A percentile compares a stretch with the other conserved stretches of the same genome.
Evolutionary conservation across 1,140 invertebrate species (phyloP).

Genomic region (Octopus bimaculoides): DNA sequence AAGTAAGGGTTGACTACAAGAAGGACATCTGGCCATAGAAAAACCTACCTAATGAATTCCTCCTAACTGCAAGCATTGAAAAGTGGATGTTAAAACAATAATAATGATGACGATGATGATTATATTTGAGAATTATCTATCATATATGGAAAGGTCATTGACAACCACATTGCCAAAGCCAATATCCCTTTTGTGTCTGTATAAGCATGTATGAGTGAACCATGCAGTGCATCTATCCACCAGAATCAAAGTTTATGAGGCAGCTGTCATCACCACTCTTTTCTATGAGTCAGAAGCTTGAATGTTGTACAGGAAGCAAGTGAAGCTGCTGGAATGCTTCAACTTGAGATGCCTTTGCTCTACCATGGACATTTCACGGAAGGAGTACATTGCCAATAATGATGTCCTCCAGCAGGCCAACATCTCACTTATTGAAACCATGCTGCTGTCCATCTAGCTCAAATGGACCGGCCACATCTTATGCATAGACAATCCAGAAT

Average conservation of each 20-base stretch:
- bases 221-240: not conserved
- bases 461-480: too few species aligned
- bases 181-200: not conserved
- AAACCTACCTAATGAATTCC: too few species aligned
- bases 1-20: too few species aligned
- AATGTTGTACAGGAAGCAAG: constrained; percentile 20
- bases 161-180: not conserved
- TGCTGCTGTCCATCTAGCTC: too few species aligned
- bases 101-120: too few species aligned
- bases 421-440: too few species aligned
- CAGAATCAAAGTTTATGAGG: constrained; percentile 21
- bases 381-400: constrained; percentile 20
- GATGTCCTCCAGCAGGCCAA: not conserved
- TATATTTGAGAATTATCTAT: too few species aligned
- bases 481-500: too few species aligned
- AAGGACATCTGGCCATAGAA: too few species aligned
- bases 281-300: constrained; percentile 25
- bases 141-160: not conserved
- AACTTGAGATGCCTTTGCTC: constrained; percentile 19
- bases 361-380: constrained; percentile 17
- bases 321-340: constrained; percentile 21
- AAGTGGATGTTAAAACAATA: too few species aligned
- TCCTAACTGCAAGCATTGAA: too few species aligned
- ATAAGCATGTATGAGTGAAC: constrained; percentile 7
- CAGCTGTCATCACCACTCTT: constrained; percentile 19